These are phyloP conservation scores for Zosterops lateralis DNA, from an alignment of 2,113 vertebrate genomes.

Conservation along the genomic window DNA sequence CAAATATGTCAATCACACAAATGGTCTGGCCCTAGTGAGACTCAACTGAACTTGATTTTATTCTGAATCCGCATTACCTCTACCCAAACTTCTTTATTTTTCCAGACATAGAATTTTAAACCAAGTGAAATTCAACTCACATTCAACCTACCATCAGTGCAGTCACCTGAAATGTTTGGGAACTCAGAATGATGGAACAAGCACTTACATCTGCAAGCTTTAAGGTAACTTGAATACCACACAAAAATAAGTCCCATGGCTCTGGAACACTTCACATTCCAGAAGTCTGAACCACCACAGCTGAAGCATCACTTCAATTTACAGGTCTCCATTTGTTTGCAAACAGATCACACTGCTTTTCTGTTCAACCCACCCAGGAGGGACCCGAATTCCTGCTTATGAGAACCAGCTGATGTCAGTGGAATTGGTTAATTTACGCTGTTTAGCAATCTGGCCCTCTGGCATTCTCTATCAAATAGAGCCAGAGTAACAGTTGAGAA, in stretches of 20 bases:
- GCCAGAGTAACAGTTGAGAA: not conserved
- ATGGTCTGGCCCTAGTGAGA: not conserved
- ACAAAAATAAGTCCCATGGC: not conserved
- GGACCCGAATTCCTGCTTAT: not conserved
- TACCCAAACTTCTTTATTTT: not conserved
- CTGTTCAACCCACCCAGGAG: not conserved
- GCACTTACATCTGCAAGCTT: not conserved
- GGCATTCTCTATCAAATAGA: not conserved
- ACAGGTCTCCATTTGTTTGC: not conserved
- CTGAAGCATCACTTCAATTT: not conserved
- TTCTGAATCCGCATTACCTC: not conserved
- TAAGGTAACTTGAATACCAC: not conserved
- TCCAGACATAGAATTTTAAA: not conserved
- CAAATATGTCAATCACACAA: not conserved
- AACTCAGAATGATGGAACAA: not conserved
- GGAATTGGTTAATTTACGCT: not conserved
- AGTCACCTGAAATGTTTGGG: not conserved
- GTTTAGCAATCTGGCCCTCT: not conserved
- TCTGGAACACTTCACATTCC: not conserved
- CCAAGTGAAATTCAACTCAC: not conserved
- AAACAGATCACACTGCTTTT: not conserved
- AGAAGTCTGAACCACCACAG: not conserved
- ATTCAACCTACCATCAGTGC: not conserved
- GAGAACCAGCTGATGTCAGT: not conserved
- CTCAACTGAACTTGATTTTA: not conserved